Conservation (phyloP, 2,113 vertebrate species). For the Takifugu bimaculatus region DNA sequence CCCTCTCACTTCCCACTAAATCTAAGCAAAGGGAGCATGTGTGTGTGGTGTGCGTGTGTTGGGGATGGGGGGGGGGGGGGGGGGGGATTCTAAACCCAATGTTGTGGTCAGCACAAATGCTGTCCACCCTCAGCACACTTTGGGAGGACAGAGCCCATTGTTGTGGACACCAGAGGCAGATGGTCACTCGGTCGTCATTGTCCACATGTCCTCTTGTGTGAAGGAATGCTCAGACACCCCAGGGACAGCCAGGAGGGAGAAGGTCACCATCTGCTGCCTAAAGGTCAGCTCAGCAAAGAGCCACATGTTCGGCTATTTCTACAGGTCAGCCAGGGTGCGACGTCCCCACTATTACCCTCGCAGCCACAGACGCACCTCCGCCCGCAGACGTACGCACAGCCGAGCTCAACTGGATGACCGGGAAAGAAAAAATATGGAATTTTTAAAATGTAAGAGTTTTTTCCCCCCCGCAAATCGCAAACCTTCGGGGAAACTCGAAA, state of each 20-base stretch:
- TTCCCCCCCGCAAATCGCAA: neutral
- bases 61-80: neutral
- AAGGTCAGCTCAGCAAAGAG: constrained; percentile 52
- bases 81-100: constrained; percentile 1
- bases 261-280: constrained; percentile 68
- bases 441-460: constrained; percentile 1
- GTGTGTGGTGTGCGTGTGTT: too few species aligned
- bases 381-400: neutral
- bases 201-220: constrained; percentile 48
- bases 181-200: constrained; percentile 57
- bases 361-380: neutral
- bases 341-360: neutral
- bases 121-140: constrained; percentile 59
- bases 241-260: constrained; percentile 31
- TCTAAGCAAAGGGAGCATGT: too few species aligned
- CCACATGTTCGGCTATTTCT: constrained; percentile 2
- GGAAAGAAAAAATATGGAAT: neutral
- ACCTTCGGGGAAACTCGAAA: neutral
- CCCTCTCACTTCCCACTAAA: too few species aligned
- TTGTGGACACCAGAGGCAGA: constrained; percentile 60
- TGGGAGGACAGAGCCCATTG: constrained; percentile 54
- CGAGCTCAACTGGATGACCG: neutral
- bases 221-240: constrained; percentile 65
- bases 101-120: constrained; percentile 42
- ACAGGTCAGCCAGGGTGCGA: constrained; percentile 1